These are phyloP conservation scores for Macquaria ambigua DNA, from an alignment of 2,113 vertebrate species.

Conservation along the genomic window DNA sequence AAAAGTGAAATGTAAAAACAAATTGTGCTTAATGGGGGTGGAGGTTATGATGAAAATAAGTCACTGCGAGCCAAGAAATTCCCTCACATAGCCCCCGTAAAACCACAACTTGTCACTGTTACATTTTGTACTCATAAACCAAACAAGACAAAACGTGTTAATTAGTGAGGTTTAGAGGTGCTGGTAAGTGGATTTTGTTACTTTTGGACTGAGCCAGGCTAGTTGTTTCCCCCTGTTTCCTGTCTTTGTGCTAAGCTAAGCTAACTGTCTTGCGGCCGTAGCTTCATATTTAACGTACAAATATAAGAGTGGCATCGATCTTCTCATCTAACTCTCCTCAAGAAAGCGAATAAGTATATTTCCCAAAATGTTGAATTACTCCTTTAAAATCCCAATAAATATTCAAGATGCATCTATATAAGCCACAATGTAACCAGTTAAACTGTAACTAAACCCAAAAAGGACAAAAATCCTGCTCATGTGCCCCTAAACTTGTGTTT, in stretches of 20 bases:
- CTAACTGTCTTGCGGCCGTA: background rate
- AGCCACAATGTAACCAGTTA: background rate
- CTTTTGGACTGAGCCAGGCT: background rate
- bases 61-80: too few relatives aligned
- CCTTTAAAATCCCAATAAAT: background rate
- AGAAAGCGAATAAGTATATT: background rate
- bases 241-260: conserved; percentile 7
- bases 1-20: background rate
- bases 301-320: background rate
- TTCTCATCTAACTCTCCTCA: background rate
- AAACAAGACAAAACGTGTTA: background rate
- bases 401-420: background rate
- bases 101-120: background rate
- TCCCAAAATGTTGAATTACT: background rate
- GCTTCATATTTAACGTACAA: background rate
- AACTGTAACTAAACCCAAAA: background rate
- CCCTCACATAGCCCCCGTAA: too few relatives aligned
- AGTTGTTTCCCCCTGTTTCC: background rate
- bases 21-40: too few relatives aligned
- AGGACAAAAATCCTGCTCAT: background rate
- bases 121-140: background rate
- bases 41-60: too few relatives aligned
- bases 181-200: background rate
- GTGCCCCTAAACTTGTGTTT: conserved; percentile 18
- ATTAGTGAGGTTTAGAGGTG: background rate